Conservation (phyloP, 1,140 invertebrate genomes). For the Diorhabda carinulata region DNA sequence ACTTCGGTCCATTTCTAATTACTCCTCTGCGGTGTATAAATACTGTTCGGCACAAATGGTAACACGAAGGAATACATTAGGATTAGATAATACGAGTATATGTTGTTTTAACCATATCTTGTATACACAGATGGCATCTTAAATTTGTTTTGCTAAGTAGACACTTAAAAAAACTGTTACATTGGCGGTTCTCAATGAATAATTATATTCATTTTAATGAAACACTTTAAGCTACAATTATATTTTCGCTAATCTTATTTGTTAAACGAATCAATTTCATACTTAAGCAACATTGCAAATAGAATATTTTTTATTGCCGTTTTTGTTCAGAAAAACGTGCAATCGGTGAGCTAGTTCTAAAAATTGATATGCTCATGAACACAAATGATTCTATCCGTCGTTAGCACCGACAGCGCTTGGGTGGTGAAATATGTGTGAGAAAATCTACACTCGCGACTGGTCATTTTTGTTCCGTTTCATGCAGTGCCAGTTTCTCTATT, state of each 20-base stretch:
- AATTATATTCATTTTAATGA: too few relatives aligned
- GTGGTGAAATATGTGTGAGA: constrained; percentile 2
- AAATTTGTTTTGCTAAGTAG: neutral
- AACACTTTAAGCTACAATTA: too few relatives aligned
- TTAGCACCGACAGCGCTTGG: neutral
- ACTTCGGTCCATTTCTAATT: constrained; percentile 15
- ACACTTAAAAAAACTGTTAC: neutral
- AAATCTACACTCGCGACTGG: neutral
- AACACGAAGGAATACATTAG: neutral
- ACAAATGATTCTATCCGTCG: neutral
- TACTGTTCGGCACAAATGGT: constrained; percentile 11
- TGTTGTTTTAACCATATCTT: neutral
- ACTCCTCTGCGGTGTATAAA: constrained; percentile 18
- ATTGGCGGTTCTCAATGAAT: too few relatives aligned
- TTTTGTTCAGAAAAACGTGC: neutral
- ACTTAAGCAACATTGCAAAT: too few relatives aligned
- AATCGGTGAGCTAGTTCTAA: neutral
- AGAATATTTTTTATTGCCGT: too few relatives aligned
- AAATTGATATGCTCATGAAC: constrained; percentile 2
- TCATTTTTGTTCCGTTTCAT: constrained; percentile 2
- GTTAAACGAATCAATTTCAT: too few relatives aligned
- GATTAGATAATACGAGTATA: neutral
- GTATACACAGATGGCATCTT: neutral
- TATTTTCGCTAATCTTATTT: too few relatives aligned
- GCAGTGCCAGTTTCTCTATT: neutral